Conservation (phyloP, 2,888 invertebrate genomes). For the Pardosa pseudoannulata region DNA sequence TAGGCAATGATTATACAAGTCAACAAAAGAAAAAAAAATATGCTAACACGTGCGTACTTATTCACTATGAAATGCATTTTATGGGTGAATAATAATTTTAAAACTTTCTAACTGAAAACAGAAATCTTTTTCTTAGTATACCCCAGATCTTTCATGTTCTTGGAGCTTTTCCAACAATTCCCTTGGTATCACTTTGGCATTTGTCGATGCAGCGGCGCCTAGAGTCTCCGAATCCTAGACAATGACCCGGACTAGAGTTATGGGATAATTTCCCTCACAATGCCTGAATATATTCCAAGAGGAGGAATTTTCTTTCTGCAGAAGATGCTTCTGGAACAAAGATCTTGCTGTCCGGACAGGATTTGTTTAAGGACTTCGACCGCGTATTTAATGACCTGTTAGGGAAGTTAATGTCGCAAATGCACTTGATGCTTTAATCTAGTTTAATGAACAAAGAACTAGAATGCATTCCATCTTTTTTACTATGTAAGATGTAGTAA, state of each 20-base stretch:
- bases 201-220: background rate
- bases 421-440: too few relatives aligned
- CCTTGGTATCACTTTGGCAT: slow-evolving; percentile 9
- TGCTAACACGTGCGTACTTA: too few relatives aligned
- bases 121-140: too few relatives aligned
- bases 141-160: background rate
- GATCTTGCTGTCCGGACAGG: background rate
- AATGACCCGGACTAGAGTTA: slow-evolving; percentile 13
- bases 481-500: too few relatives aligned
- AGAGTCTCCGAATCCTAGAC: background rate
- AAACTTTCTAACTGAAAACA: background rate
- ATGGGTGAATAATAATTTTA: too few relatives aligned
- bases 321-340: background rate
- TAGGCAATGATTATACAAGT: too few relatives aligned
- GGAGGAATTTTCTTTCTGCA: background rate
- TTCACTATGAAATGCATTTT: too few relatives aligned
- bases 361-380: background rate
- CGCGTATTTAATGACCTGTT: background rate
- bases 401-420: too few relatives aligned
- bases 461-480: too few relatives aligned
- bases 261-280: background rate
- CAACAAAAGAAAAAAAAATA: too few relatives aligned
- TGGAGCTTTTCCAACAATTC: background rate
- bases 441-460: too few relatives aligned
- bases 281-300: background rate